Evolutionary conservation across 2,888 invertebrate species (phyloP), one percentile per base, ranked within the genome.

Genomic region (Cremastinae sp.): DNA sequence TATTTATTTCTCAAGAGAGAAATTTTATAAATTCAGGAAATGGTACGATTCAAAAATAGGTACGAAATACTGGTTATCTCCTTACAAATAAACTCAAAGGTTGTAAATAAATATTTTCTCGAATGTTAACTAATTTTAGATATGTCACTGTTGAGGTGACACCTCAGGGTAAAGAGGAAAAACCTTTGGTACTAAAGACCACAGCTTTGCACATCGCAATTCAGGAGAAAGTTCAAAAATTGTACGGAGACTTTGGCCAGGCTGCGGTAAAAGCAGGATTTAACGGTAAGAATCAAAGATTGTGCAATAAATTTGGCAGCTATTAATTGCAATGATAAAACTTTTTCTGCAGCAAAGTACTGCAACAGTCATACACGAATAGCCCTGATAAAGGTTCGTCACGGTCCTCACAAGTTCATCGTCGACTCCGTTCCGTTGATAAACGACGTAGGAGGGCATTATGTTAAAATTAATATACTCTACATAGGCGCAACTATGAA

Each of bases 401-500:
- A 95, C 87, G 95, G 95, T 0, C 95, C 96, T 1, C 95, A 96
- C 84, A 92, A 91, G 83, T 93, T 94, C 87, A 91, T 96, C 0
- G 91, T 94, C 0, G 94, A 94, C 84, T 90, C 92, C 74, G 84
- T 96, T 79, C 95, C 96, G 10, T 91, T 93, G 81, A 91, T 96
- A 61, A 94, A 92, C n/a, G 91, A 92, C 83, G 90, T 96, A 47
- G 93, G 93, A 8, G 92, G 92, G 22, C 91, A 93, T 77, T 90
- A 91, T 59, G 94, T 94, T 0, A 91, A 90, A 64, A 87, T 95
- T 20, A 92, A 92, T 61, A 94, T 94, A 14, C 87, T 96, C 2
- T 95, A 96, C 87, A 91, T 93, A 0, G 95, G 96, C 18, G 96
- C 96, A 1, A 95, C 96, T 12, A 91, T 96, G 64, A 94, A 93